Base-by-base conservation (phyloP, 1,140 invertebrate genomes). In the Ruditapes philippinarum region DNA sequence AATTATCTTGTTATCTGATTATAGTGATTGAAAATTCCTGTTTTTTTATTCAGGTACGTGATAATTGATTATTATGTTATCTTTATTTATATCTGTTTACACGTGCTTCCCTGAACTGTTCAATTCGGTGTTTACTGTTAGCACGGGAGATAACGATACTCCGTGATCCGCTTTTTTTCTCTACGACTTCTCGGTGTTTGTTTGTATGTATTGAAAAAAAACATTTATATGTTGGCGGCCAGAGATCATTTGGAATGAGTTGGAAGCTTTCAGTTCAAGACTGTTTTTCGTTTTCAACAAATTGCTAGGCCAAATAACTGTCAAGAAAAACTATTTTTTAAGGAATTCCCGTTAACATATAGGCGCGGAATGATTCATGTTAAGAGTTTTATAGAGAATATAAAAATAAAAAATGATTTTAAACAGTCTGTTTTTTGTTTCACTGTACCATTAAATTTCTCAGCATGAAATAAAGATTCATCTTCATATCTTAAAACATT, bases 181-280 rank as follows among this genome's bases (percentile, higher is more conserved):
- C 25, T 7, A 62, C 19, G n/a, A 4, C 28, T 28, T 25, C 57
- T 28, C 14, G 57, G n/a, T 28, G 28, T 62, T 28, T 70, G 65
- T 70, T 36, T 70, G 65, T 70, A 70, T 70, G 19, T 70, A 70
- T 70, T 70, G 65, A 70, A 70, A 70, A 70, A 11, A 31, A 33
- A n/a, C n/a, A 70, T 70, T 70, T 38, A 70, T 70, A 2, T 9
- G 36, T n/a, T 17, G 33, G 65, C n/a, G n/a, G n/a, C 65, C 19
- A 70, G 36, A 70, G 36, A 70, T 70, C 65, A 70, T 19, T 19
- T 5, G 9, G 33, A 17, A 70, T n/a, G n/a, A n/a, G n/a, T n/a
- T 12, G 2, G n/a, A 3, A 28, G 65, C 33, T 70, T 70, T 70
- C 65, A 70, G n/a, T 33, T 70, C 33, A 19, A 19, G 65, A 22